Percentiles rank a stretch among this genome's conserved stretches.
Evolutionary conservation across 2,797 vertebrate genomes (phyloP).

Genomic region (Lithobates sylvaticus): DNA sequence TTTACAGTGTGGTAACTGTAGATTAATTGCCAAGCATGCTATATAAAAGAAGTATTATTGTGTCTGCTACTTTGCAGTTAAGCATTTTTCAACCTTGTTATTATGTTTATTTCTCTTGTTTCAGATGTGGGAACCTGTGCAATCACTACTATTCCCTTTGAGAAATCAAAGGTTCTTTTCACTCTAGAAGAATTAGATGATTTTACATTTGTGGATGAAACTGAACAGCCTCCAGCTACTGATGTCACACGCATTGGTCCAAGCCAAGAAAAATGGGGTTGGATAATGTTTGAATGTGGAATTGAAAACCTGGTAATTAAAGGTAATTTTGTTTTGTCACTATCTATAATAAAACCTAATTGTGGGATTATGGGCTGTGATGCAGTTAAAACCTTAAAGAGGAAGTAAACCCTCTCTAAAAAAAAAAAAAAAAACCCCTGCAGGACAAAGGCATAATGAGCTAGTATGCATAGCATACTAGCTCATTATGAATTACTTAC

Average conservation of each 20-base stretch:
- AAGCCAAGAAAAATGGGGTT: conserved; percentile 96
- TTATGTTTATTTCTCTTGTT: conserved; percentile 52
- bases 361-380: neutral
- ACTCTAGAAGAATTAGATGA: conserved; percentile 96
- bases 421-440: no score
- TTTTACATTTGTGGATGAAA: conserved; percentile 93
- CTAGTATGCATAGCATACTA: no score
- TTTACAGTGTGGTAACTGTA: neutral
- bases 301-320: conserved; percentile 97
- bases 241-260: conserved; percentile 83
- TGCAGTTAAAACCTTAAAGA: neutral
- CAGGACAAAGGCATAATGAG: no score
- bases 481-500: no score
- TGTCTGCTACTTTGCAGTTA: conserved; percentile 38
- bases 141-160: conserved; percentile 97
- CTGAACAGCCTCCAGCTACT: conserved; percentile 79
- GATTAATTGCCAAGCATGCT: neutral
- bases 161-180: conserved; percentile 98
- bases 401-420: no score
- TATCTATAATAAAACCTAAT: neutral
- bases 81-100: neutral
- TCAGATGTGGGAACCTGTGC: conserved; percentile 93
- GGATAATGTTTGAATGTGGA: conserved; percentile 99
- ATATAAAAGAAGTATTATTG: conserved; percentile 2
- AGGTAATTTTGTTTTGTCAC: conserved; percentile 75